Base-by-base conservation (phyloP, 2,888 invertebrate species). In the Blastobasis lacticolella region DNA sequence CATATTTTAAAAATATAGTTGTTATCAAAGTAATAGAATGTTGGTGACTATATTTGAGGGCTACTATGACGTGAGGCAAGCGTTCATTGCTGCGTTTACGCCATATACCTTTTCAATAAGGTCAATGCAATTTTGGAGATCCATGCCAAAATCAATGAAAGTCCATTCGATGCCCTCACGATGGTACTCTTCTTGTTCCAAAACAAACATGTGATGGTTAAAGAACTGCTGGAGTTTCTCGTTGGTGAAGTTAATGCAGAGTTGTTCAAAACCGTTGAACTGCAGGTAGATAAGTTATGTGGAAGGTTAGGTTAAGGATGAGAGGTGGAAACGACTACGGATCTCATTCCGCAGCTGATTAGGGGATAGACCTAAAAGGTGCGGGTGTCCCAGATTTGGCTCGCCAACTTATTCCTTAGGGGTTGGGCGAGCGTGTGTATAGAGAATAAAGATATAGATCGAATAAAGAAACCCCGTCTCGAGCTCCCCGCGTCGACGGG, bases 211-310 rank as follows among this genome's bases (percentile, higher is more conserved):
- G 92, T 97, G 95, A 85, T 97, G 97, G 90, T 97, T 97, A 94
- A 97, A 97, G 93, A 97, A 97, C 89, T 97, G 97, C 90, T 98
- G 97, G 73, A 97, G 92, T 90, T 97, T 96, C 91, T 97, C 97
- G 88, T 97, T 97, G 87, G 97, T 97, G 91, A 97, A 97, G 92
- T 97, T 97, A 92, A 97, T 97, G 91, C 97, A 97, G 83, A 97
- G 92, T 91, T 97, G 97, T 90, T 97, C 97, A 91, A 97, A 97
- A 88, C 97, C 96, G 92, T 97, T 97, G 92, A 84, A 94, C 94
- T 95, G 91, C 87, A 87, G 89, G 88, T 84, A 80, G 68, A 81
- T 76, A 71, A 72, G 69, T 80, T 77, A 79, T 69, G 74, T 68
- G 79, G 78, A 69, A 64, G 56, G 80, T 84, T 82, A 78, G 65